Conservation (phyloP, 2,797 vertebrate species). For the Leptodactylus fallax region DNA sequence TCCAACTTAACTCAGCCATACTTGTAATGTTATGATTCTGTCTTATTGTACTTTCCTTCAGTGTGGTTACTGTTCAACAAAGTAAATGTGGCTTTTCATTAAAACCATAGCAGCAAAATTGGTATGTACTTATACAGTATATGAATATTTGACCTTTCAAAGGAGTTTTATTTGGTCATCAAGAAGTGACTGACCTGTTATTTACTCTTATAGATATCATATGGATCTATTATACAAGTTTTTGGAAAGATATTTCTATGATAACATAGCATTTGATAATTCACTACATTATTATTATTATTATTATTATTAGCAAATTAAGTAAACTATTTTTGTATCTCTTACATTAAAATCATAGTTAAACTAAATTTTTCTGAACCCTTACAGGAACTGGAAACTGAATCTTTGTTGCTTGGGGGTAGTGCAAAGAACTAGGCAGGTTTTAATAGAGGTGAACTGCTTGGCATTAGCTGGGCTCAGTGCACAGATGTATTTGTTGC, state of each 20-base stretch:
- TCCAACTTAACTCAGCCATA: constrained; percentile 42
- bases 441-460: no score
- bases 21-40: constrained; percentile 50
- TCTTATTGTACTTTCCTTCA: constrained; percentile 38
- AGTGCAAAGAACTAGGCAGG: no score
- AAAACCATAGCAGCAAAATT: constrained; percentile 7
- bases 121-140: constrained; percentile 24
- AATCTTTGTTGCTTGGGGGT: no score
- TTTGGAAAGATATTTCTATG: no score
- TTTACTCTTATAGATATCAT: neutral
- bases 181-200: neutral
- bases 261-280: neutral
- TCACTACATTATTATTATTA: no score
- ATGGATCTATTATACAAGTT: neutral
- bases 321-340: no score
- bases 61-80: constrained; percentile 51
- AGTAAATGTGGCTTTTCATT: constrained; percentile 34
- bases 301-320: no score
- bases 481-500: no score
- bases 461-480: no score
- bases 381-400: no score
- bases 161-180: neutral
- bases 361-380: no score
- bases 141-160: constrained; percentile 43
- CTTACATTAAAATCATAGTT: no score